Evolutionary conservation across 2,113 vertebrate species (phyloP).

Genomic region (Lasiurus cinereus): DNA sequence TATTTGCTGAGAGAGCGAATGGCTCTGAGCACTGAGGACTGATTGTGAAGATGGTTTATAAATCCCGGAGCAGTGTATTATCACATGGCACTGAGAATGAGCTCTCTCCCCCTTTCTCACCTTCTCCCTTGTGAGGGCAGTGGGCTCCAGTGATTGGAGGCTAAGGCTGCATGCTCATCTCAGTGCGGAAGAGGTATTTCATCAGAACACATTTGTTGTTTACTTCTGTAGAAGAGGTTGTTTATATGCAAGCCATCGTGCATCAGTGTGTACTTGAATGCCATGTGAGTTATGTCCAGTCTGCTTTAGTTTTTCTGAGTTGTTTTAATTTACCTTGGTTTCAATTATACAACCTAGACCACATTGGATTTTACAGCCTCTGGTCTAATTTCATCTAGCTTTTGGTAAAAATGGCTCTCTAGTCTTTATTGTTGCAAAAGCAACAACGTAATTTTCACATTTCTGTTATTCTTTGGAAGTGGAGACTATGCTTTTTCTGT

Average conservation of each 20-base stretch:
- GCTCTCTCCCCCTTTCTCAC: not conserved
- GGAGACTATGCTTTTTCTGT: not conserved
- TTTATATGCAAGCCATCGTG: not conserved
- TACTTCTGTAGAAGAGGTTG: not conserved
- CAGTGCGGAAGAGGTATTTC: not conserved
- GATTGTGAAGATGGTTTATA: not conserved
- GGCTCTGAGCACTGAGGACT: not conserved
- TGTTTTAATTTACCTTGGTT: not conserved
- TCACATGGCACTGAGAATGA: not conserved
- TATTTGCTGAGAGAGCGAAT: not conserved
- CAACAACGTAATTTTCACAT: not conserved
- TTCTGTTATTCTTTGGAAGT: not conserved
- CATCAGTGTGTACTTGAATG: not conserved
- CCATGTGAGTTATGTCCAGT: not conserved
- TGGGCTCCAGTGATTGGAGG: not conserved
- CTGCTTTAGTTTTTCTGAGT: slow-evolving; percentile 35
- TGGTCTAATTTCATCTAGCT: not conserved
- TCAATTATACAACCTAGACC: not conserved
- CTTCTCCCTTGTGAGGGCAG: not conserved
- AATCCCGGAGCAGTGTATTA: not conserved
- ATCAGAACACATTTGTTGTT: not conserved
- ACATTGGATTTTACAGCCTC: not conserved
- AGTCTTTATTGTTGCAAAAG: not conserved
- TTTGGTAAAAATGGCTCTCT: not conserved
- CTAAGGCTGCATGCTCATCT: not conserved